Percentiles rank a stretch among this genome's conserved stretches.
Evolutionary conservation across 2,888 invertebrate genomes (phyloP).

Genomic region (Cheilosia scutellata): DNA sequence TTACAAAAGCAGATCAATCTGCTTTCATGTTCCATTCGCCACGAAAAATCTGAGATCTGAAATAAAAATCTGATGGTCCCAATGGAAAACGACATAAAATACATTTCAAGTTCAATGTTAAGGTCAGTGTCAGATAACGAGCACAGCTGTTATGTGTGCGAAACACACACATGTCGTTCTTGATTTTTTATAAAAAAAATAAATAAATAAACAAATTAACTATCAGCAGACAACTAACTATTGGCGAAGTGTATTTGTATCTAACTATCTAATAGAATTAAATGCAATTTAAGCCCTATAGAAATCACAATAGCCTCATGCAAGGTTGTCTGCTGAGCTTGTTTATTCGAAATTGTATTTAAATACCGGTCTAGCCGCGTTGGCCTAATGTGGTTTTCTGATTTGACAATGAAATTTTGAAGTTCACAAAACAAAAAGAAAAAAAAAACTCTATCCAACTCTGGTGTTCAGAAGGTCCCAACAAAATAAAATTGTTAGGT

Average conservation of each 20-base stretch:
- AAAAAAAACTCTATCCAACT: too few relatives aligned
- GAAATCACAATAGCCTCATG: slow-evolving; percentile 18
- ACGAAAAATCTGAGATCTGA: too few relatives aligned
- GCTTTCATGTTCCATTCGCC: too few relatives aligned
- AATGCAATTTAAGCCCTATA: slow-evolving; percentile 38
- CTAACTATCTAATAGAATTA: background rate
- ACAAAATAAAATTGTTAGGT: background rate
- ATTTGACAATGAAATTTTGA: slow-evolving; percentile 50
- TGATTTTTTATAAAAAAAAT: slow-evolving; percentile 2
- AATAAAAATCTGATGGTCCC: too few relatives aligned
- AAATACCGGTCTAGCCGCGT: slow-evolving; percentile 51
- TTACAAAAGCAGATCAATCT: too few relatives aligned
- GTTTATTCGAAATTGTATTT: slow-evolving; percentile 40
- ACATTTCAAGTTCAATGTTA: slow-evolving; percentile 74
- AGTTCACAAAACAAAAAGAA: background rate
- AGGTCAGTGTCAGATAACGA: slow-evolving; percentile 73
- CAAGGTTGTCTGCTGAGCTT: slow-evolving; percentile 47
- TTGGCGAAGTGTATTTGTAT: background rate
- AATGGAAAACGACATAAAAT: too few relatives aligned
- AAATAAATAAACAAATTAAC: slow-evolving; percentile 20
- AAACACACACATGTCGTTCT: slow-evolving; percentile 27
- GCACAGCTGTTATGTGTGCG: slow-evolving; percentile 57
- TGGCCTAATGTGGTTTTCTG: slow-evolving; percentile 24
- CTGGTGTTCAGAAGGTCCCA: too few relatives aligned
- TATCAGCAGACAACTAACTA: background rate